Evolutionary conservation across 1,140 invertebrate genomes (phyloP).

Genomic region (Apis dorsata): DNA sequence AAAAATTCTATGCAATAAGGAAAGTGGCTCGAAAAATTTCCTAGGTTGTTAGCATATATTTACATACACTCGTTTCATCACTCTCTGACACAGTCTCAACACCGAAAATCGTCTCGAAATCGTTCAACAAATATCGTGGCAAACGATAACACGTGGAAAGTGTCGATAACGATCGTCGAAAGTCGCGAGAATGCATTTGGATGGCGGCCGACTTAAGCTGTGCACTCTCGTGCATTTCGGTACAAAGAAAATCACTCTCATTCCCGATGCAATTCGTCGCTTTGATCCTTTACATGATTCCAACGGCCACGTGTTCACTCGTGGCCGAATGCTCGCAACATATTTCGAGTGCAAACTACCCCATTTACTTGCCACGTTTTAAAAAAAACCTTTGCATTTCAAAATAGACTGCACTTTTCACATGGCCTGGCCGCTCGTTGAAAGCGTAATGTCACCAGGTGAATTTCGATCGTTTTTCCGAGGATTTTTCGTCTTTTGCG

Average conservation of each 20-base stretch:
- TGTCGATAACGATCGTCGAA: neutral
- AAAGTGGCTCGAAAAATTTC: no score
- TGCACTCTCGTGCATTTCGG: neutral
- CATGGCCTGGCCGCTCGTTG: neutral
- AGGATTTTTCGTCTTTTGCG: neutral
- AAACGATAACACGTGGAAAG: neutral
- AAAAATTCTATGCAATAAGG: no score
- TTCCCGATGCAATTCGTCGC: constrained; percentile 23
- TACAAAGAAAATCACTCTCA: constrained; percentile 14
- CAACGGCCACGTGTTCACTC: neutral
- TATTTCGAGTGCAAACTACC: constrained; percentile 40
- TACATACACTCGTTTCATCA: no score
- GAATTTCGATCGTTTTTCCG: constrained; percentile 36
- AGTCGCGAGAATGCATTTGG: neutral
- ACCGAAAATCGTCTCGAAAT: no score
- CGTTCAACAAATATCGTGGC: neutral
- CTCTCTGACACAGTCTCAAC: neutral
- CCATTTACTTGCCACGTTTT: constrained; percentile 37
- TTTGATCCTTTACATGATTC: constrained; percentile 40
- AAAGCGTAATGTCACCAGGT: constrained; percentile 7
- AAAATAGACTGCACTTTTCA: constrained; percentile 36
- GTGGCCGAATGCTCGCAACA: constrained; percentile 16
- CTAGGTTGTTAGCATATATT: no score
- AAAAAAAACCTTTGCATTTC: constrained; percentile 51
- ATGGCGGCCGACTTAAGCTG: neutral